A percentile compares a stretch with the other conserved stretches of the same genome.
These are phyloP conservation scores for Bryconaethiops microstoma DNA, from an alignment of 2,797 vertebrate genomes.

Conservation along the genomic window DNA sequence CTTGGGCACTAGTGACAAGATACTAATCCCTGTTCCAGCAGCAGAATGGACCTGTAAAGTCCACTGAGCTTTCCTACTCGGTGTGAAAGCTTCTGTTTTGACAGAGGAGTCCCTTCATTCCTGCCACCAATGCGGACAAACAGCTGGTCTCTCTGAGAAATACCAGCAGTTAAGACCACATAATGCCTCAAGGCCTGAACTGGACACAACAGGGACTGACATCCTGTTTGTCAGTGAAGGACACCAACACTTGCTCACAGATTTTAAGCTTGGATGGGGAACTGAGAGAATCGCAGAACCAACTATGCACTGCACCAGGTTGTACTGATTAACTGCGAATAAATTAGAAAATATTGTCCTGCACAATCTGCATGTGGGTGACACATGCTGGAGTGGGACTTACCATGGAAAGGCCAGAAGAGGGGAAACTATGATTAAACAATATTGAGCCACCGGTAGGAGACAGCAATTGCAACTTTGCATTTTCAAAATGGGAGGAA, in stretches of 20 bases:
- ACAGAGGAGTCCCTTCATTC: background rate
- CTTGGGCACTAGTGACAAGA: background rate
- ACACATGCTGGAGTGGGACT: background rate
- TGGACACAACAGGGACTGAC: background rate
- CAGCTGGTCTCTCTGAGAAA: constrained; percentile 3
- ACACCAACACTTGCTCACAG: background rate
- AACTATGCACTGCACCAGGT: background rate
- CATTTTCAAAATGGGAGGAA: no score
- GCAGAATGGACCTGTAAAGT: background rate
- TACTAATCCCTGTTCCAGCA: background rate
- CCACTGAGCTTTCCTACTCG: background rate
- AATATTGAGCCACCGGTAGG: background rate
- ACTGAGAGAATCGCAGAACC: background rate
- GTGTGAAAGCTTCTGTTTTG: constrained; percentile 1
- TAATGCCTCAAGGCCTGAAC: background rate
- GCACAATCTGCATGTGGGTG: background rate
- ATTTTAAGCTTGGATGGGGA: background rate
- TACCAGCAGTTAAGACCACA: background rate
- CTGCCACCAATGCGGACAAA: background rate
- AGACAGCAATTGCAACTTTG: background rate
- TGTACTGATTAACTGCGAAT: background rate
- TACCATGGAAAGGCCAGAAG: background rate
- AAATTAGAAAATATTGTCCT: background rate
- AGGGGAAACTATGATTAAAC: background rate
- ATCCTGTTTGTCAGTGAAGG: background rate